Base-by-base conservation (phyloP, 2,888 invertebrate genomes). In the Chelonus formosanus region DNA sequence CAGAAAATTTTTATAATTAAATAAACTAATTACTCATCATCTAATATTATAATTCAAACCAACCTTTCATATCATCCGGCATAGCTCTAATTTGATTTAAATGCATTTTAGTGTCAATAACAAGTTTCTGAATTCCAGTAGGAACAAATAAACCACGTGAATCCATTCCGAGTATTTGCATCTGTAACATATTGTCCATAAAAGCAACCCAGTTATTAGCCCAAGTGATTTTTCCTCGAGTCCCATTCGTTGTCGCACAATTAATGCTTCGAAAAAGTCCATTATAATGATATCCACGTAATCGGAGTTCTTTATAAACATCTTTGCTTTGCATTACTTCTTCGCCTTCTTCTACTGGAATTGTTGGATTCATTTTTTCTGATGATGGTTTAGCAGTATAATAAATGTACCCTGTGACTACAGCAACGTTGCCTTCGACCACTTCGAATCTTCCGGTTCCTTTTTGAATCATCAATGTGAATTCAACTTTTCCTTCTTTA, bases 341-440 rank as follows among this genome's bases (percentile, higher is more conserved):
- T 3, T 81, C 72, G 3, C 52, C 56, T 10, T 56, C 32, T 0
- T 57, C 35, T 32, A 50, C 35, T 3, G 63, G 36, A 2, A 73
- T 47, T 3, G 43, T 43, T 4, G 57, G 7, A 7, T 73, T 67
- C 72, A 89, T 62, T 44, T 68, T 74, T 5, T 81, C 77, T 0
- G 74, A 65, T 3, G 66, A 34, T 0, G 77, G 70, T 53, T 88
- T 86, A 73, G 87, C 86, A 67, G 89, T 87, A 2, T 87, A 86
- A 59, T 88, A 88, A 57, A 93, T 88, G 20, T 85, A 86, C 36
- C 94, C 94, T 0, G 90, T 91, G 0, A 91, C 91, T 32, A 93
- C 88, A 0, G 91, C 87, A 0, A 88, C 88, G 3, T 89, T 89
- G 3, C 89, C 89, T 80, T 92, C 92, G 0, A 90, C 88, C 50